Conservation (phyloP, 2,797 vertebrate species). For the Heliangelus exortis region DNA sequence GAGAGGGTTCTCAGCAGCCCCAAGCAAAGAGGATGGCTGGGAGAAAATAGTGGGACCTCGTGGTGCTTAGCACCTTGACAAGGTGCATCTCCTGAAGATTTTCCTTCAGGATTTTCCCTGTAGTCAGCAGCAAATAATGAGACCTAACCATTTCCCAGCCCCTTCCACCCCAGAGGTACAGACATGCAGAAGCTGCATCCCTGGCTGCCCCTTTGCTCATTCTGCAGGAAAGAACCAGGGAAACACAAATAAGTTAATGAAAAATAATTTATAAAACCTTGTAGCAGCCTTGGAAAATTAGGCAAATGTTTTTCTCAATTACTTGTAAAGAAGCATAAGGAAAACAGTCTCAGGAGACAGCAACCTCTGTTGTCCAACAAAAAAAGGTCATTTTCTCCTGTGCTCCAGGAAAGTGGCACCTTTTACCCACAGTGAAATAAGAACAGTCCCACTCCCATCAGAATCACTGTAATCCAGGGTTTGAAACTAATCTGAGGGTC, state of each 20-base stretch:
- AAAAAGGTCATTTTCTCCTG: neutral
- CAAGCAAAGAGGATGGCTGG: neutral
- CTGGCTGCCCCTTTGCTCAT: neutral
- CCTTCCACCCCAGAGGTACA: too few relatives aligned
- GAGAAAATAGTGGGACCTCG: accelerated
- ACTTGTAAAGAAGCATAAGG: neutral
- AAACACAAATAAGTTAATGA: neutral
- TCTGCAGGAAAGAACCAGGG: neutral
- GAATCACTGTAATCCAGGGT: neutral
- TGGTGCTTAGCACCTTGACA: neutral
- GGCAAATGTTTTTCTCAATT: neutral
- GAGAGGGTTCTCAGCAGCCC: neutral
- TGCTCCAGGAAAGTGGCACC: neutral
- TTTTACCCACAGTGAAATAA: neutral
- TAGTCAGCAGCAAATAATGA: neutral
- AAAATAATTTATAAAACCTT: slow-evolving; percentile 47
- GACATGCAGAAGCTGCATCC: neutral
- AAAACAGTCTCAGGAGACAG: neutral
- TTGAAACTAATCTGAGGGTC: neutral
- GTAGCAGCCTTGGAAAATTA: neutral
- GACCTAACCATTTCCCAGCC: neutral
- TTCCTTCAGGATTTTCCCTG: neutral
- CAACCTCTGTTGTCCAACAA: neutral
- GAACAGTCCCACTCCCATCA: neutral
- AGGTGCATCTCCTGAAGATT: neutral